These are phyloP conservation scores for Dinoponera quadriceps DNA, from an alignment of 1,140 invertebrate genomes.

Conservation along the genomic window DNA sequence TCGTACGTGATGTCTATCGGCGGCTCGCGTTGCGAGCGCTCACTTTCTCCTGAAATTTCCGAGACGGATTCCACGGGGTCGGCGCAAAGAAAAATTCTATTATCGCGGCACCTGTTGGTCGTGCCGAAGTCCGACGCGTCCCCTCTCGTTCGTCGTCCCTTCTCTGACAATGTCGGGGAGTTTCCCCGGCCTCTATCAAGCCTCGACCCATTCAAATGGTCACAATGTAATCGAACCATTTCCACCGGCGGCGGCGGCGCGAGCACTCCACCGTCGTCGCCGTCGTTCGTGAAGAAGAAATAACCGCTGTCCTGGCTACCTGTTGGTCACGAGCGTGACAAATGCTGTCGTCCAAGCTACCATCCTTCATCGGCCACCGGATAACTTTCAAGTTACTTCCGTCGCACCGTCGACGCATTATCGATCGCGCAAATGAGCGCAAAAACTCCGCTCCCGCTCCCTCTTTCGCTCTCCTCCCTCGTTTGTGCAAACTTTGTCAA, in stretches of 20 bases:
- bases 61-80: background rate
- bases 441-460: background rate
- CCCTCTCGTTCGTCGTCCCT: background rate
- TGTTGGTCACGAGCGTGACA: constrained; percentile 57
- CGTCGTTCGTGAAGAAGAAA: constrained; percentile 33
- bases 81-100: constrained; percentile 60
- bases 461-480: background rate
- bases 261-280: constrained; percentile 3
- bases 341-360: constrained; percentile 38
- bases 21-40: background rate
- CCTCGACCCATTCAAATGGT: constrained; percentile 57
- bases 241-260: constrained; percentile 20
- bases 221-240: constrained; percentile 63
- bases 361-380: constrained; percentile 40
- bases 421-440: constrained; percentile 36
- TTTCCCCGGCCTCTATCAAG: constrained; percentile 31
- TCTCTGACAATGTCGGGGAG: constrained; percentile 23
- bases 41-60: constrained; percentile 43
- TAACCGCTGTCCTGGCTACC: constrained; percentile 45
- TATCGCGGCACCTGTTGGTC: constrained; percentile 63
- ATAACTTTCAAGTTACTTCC: constrained; percentile 50
- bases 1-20: background rate
- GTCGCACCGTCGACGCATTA: constrained; percentile 12
- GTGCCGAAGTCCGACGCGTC: constrained; percentile 11
- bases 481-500: background rate